Base-by-base conservation (phyloP, 2,797 vertebrate species). In the Sebastes cheni region DNA sequence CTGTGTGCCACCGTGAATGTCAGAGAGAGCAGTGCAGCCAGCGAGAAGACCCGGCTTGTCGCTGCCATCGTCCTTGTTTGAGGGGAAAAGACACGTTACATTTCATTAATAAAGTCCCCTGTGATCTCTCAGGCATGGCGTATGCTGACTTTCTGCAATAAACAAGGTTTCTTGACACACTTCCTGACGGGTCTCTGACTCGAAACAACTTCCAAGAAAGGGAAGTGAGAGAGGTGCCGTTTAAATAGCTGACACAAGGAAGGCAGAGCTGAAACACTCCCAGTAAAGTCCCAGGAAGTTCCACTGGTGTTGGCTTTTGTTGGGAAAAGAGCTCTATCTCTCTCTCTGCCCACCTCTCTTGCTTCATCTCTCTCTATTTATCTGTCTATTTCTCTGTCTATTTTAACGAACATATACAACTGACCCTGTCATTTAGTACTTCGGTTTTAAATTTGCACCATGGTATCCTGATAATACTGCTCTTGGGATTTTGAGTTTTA, bases 191-290 rank as follows among this genome's bases (percentile, higher is more conserved):
- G 16, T 12, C 1, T 14, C 11, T 34, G 29, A 22, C 69, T 58
- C 10, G 4, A 5, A 60, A 23, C 25, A 4, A 10, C 20, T 50
- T 16, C 22, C 27, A 20, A 8, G 67, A 80, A 76, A 67, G 73
- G 80, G 90, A 93, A 93, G 87, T 90, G 80, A 87, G 65, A 84
- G 1, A 82, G 0, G 65, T 23, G 8, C 18, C 4, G 6, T 22
- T 55, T 34, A 16, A 4, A 65, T 3, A 5, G 52, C 18, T 30
- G 10, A 52, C 8, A 74, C 13, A n/a, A 62, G 64, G 67, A 76
- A 72, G 76, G 73, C 29, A 10, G 32, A n/a, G 16, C 65, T n/a
- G 0, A 70, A 83, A 72, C 32, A 61, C 72, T 79, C 50, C 67
- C 55, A 23, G 75, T 83, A 62, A 84, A 83, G 29, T 67, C 77